phyloP scores from a whole-genome alignment of 2,888 invertebrate genomes.

The Sthenelais limicola region DNA sequence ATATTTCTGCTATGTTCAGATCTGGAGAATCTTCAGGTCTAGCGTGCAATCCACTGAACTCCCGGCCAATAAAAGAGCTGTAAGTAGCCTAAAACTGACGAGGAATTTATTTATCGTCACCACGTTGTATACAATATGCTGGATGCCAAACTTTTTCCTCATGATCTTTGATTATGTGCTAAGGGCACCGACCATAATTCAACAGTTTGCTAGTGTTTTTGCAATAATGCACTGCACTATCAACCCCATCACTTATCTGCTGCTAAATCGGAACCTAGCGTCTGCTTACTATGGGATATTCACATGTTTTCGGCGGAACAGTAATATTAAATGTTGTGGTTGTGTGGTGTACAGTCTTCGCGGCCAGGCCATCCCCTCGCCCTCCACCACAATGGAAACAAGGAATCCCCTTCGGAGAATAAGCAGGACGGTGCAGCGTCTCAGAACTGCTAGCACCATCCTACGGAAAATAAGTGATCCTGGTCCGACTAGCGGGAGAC shows the following conservation, averaged over 20 bases:
- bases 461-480: not conserved
- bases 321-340: not conserved
- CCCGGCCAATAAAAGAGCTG: not conserved
- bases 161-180: constrained; percentile 20
- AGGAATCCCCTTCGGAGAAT: not conserved
- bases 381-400: not conserved
- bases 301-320: constrained; percentile 2
- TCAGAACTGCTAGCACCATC: not conserved
- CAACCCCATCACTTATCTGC: constrained; percentile 40
- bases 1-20: constrained; percentile 29
- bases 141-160: constrained; percentile 31
- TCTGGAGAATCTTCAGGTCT: constrained; percentile 21
- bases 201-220: constrained; percentile 20
- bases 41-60: not conserved
- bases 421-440: not conserved
- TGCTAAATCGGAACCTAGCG: constrained; percentile 28
- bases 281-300: constrained; percentile 1
- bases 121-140: constrained; percentile 38
- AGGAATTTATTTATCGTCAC: constrained; percentile 40
- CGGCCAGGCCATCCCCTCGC: constrained; percentile 8
- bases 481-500: not conserved
- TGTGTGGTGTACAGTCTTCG: constrained; percentile 22
- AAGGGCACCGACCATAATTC: not conserved
- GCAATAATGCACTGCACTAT: constrained; percentile 30
- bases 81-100: constrained; percentile 6